A percentile compares a stretch with the other conserved stretches of the same genome.
These are phyloP conservation scores for Caprella mutica DNA, from an alignment of 2,888 invertebrate species.

Conservation along the genomic window DNA sequence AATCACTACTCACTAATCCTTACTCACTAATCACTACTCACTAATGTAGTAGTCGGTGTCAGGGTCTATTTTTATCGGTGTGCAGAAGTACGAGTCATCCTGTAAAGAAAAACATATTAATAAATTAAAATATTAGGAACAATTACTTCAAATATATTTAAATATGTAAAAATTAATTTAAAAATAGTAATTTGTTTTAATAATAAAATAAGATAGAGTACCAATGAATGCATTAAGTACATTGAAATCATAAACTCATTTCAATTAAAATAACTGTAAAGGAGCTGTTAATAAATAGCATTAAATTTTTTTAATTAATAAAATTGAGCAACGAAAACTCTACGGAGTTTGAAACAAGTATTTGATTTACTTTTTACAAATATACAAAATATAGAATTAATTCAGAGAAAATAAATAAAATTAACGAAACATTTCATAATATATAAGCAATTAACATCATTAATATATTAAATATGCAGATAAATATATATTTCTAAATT, in stretches of 20 bases:
- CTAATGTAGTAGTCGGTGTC: slow-evolving; percentile 69
- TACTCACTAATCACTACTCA: no score
- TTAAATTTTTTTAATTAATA: no score
- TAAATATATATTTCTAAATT: slow-evolving; percentile 3
- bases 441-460: not conserved
- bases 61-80: slow-evolving; percentile 58
- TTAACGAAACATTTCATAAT: not conserved
- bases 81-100: slow-evolving; percentile 34
- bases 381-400: not conserved
- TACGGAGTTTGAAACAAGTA: no score
- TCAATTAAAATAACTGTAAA: no score
- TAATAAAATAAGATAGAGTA: not conserved
- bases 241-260: no score
- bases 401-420: not conserved
- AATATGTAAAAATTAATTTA: not conserved
- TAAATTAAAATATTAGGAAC: no score
- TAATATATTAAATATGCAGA: slow-evolving; percentile 2
- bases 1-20: no score
- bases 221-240: no score
- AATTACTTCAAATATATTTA: not conserved
- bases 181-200: not conserved
- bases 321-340: no score
- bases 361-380: not conserved
- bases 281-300: no score
- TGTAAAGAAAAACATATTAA: no score